A percentile compares a stretch with the other conserved stretches of the same genome.
phyloP scores from a whole-genome alignment of 1,140 invertebrate species.

The Drosophila lowei region DNA sequence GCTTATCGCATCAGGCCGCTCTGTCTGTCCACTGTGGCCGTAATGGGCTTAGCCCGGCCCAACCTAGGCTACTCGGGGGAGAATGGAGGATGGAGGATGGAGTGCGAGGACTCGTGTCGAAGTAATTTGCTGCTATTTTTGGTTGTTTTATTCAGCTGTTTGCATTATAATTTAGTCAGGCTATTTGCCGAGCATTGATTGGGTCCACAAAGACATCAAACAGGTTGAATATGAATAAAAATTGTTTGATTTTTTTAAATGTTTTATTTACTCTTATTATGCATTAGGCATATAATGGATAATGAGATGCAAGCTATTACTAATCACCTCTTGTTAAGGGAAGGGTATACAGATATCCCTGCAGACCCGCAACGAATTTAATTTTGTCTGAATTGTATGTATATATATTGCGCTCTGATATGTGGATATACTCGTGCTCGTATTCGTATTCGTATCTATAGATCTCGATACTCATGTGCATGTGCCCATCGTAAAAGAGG shows the following conservation, averaged over 20 bases:
- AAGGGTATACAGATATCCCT: constrained; percentile 21
- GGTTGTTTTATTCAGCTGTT: constrained; percentile 21
- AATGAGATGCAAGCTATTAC: no score
- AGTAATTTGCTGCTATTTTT: constrained; percentile 29
- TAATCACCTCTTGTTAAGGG: neutral
- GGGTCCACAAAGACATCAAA: neutral
- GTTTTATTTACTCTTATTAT: no score
- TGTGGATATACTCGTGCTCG: neutral
- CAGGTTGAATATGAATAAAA: no score
- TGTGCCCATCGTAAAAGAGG: constrained; percentile 44
- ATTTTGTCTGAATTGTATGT: constrained; percentile 9
- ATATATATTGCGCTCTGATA: constrained; percentile 10
- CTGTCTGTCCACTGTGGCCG: constrained; percentile 42
- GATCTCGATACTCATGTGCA: constrained; percentile 29
- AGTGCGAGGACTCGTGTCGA: constrained; percentile 20
- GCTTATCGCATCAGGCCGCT: constrained; percentile 52
- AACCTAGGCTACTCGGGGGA: constrained; percentile 13
- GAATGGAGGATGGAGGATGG: no score
- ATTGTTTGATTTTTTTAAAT: neutral
- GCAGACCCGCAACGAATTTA: neutral
- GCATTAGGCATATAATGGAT: no score
- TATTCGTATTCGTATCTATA: neutral
- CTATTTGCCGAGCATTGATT: constrained; percentile 28
- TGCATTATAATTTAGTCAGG: constrained; percentile 31
- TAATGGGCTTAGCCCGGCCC: constrained; percentile 66